A percentile compares a stretch with the other conserved stretches of the same genome.
phyloP scores from a whole-genome alignment of 2,888 invertebrate species.

The Eupithecia exiguata region DNA sequence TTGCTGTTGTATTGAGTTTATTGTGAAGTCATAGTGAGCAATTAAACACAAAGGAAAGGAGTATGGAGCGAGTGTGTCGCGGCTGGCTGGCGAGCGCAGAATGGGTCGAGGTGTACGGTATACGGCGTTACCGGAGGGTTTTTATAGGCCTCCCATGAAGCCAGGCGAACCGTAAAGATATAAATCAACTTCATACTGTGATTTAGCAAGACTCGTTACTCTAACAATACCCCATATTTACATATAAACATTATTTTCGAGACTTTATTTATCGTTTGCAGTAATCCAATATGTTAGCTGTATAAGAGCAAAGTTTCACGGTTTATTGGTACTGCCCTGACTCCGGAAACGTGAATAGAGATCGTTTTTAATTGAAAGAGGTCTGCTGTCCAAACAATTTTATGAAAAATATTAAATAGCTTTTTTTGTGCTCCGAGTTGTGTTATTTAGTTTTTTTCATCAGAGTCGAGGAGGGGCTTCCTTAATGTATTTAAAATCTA shows the following conservation, averaged over 20 bases:
- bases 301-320: slow-evolving; percentile 32
- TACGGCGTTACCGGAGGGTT: slow-evolving; percentile 54
- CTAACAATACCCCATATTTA: slow-evolving; percentile 85
- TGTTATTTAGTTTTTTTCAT: no score
- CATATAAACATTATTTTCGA: slow-evolving; percentile 80
- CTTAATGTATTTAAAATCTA: neutral
- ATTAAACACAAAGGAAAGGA: slow-evolving; percentile 46
- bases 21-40: slow-evolving; percentile 50
- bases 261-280: slow-evolving; percentile 64
- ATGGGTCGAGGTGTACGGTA: slow-evolving; percentile 13
- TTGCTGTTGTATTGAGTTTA: slow-evolving; percentile 20
- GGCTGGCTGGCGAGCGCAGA: slow-evolving; percentile 11
- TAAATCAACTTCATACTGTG: slow-evolving; percentile 83
- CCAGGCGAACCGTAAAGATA: slow-evolving; percentile 81
- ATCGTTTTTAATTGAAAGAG: neutral
- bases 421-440: neutral
- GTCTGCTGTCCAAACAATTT: neutral
- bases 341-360: neutral
- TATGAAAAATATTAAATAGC: neutral
- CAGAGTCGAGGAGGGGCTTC: neutral
- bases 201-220: slow-evolving; percentile 86
- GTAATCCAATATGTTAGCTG: slow-evolving; percentile 64
- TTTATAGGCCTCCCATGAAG: slow-evolving; percentile 81
- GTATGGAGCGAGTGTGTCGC: slow-evolving; percentile 16
- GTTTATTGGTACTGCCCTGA: slow-evolving; percentile 19